Percentiles rank a stretch among this genome's conserved stretches.
Evolutionary conservation across 2,888 invertebrate genomes (phyloP).

Genomic region (Phorcus lineatus): DNA sequence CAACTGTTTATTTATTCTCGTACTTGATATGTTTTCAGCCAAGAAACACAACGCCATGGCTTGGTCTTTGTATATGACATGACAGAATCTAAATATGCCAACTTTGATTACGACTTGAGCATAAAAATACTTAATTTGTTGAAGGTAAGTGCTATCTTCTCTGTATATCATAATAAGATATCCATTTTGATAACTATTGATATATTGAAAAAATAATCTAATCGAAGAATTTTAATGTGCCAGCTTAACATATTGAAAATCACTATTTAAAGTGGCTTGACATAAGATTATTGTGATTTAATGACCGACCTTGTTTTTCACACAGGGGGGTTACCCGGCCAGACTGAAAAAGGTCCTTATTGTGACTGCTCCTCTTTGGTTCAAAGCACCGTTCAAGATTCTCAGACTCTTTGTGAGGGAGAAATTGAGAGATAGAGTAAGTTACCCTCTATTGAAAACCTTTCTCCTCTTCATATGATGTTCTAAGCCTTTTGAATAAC

Average conservation of each 20-base stretch:
- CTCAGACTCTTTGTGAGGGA: conserved; percentile 95
- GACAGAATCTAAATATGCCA: conserved; percentile 97
- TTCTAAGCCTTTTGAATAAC: no score
- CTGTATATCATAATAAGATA: no score
- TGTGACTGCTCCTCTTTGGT: conserved; percentile 96
- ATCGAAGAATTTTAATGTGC: no score
- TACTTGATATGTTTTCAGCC: no score
- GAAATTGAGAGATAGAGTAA: conserved; percentile 92
- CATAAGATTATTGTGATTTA: no score
- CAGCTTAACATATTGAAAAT: no score
- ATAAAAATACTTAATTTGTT: conserved; percentile 96
- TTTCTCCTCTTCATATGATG: no score
- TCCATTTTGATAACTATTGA: no score
- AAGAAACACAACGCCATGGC: conserved; percentile 93
- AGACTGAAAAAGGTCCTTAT: conserved; percentile 97
- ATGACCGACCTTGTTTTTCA: conserved; percentile 59
- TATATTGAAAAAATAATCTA: no score
- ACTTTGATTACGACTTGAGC: conserved; percentile 97
- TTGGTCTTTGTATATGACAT: conserved; percentile 98
- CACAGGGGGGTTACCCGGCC: conserved; percentile 96
- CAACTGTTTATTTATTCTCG: no score
- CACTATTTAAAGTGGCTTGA: no score
- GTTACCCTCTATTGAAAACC: conserved; percentile 34
- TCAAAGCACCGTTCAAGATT: conserved; percentile 97
- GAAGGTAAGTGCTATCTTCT: conserved; percentile 85